Evolutionary conservation across 2,888 invertebrate species (phyloP).

Genomic region (Caradrina kadenii): DNA sequence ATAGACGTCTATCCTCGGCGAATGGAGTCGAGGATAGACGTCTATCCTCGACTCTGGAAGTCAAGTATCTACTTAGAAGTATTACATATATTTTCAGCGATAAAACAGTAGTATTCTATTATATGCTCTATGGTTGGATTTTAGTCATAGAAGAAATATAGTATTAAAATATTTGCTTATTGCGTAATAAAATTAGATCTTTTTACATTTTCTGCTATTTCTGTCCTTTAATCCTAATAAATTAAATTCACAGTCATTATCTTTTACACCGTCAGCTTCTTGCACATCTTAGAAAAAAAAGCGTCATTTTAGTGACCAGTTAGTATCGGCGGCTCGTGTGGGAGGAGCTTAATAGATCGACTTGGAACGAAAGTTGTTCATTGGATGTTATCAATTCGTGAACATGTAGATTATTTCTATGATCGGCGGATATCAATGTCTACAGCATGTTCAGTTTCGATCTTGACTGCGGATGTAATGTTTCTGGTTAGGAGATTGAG

Average conservation of each 20-base stretch:
- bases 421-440: slow-evolving; percentile 70
- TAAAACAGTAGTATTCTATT: neutral
- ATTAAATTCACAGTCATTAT: no score
- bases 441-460: slow-evolving; percentile 53
- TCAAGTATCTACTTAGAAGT: no score
- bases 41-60: no score
- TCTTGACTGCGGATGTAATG: slow-evolving; percentile 47
- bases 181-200: neutral
- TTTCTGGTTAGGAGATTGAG: slow-evolving; percentile 40
- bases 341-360: slow-evolving; percentile 85
- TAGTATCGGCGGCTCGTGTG: slow-evolving; percentile 80
- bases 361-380: slow-evolving; percentile 84
- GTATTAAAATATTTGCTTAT: no score
- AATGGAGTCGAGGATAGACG: no score
- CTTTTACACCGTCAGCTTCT: neutral
- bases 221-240: no score
- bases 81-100: neutral
- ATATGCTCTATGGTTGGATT: neutral
- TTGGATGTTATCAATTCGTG: slow-evolving; percentile 85
- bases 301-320: slow-evolving; percentile 77
- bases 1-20: no score
- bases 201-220: neutral
- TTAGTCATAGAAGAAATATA: no score
- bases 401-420: slow-evolving; percentile 81
- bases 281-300: slow-evolving; percentile 3